Conservation (phyloP, 30 jellyfish, hydroid and myxozoan species). For the Morbakka virulenta region DNA sequence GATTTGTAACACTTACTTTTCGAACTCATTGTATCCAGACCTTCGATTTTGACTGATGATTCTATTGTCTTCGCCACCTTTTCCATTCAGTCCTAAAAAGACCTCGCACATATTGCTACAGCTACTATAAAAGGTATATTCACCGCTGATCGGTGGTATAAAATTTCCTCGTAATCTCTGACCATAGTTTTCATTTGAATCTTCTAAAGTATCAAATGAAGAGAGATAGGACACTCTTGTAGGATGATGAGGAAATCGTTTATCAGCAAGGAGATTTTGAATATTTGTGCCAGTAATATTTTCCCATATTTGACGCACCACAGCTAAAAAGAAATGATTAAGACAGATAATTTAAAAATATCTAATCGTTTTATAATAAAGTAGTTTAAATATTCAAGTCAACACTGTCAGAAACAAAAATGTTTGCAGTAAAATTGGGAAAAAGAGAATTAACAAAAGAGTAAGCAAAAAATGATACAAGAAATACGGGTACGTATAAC, state of each 20-base stretch:
- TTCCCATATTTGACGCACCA: conserved; percentile 79
- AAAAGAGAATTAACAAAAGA: too few relatives aligned
- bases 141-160: conserved; percentile 88
- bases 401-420: too few relatives aligned
- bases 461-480: too few relatives aligned
- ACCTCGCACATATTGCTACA: conserved; percentile 93
- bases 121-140: conserved; percentile 84
- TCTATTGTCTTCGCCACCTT: conserved; percentile 82
- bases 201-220: conserved; percentile 68
- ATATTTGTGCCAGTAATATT: conserved; percentile 71
- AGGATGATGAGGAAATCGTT: conserved; percentile 94
- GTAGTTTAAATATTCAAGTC: too few relatives aligned
- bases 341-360: neutral
- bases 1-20: conserved; percentile 32
- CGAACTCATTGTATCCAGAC: conserved; percentile 75
- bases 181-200: conserved; percentile 58
- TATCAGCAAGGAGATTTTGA: conserved; percentile 86
- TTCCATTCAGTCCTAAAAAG: conserved; percentile 90
- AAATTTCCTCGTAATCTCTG: conserved; percentile 88
- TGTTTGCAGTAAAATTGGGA: too few relatives aligned
- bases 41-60: conserved; percentile 67
- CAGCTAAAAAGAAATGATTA: conserved; percentile 24
- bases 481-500: too few relatives aligned
- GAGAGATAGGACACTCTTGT: conserved; percentile 49
- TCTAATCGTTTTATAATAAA: too few relatives aligned